Evolutionary conservation across 2,888 invertebrate genomes (phyloP), one percentile per base, ranked within the genome.

Genomic region (Slavum lentiscoides): DNA sequence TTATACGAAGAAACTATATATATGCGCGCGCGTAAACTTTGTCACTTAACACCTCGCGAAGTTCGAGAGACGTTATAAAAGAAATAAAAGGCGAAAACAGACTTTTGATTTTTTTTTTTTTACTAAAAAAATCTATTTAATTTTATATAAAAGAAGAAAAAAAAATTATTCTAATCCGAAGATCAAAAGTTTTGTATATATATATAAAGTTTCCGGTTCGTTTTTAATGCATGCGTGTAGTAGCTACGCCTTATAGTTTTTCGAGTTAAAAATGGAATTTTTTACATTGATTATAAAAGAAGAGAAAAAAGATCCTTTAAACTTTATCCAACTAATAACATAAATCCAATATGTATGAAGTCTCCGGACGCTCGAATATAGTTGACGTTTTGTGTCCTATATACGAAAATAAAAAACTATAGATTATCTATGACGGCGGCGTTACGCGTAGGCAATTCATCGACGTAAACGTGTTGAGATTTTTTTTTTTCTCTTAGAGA

Each of bases 151-250:
- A 17, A 30, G 30, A 17, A 30, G 30, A 64, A n/a, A n/a, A 58
- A 53, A 58, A 66, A 66, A 58, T 66, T 66, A 74, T 74, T 74
- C 66, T 67, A 66, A 58, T 74, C 74, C 39, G 19, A 19, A 66
- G 66, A 74, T 74, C 17, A 39, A 74, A 74, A 74, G 55, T 67
- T 70, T 67, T 19, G 1, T 59, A 7, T 58, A 13, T 30, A 9
- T 55, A 21, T 17, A 59, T 8, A 15, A 72, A 59, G 72, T 72
- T 74, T 66, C 13, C 5, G 7, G 21, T 43, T 74, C 62, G 37
- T 74, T 58, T 74, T 39, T 74, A 58, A 74, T 74, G 19, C 64
- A 53, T 43, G 8, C 30, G 30, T n/a, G 53, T 53, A 17, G 17
- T 64, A 37, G 58, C 70, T 70, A 55, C 37, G n/a, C 11, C 13